These are phyloP conservation scores for Melanophora roralis DNA, from an alignment of 2,888 invertebrate species.

Conservation along the genomic window DNA sequence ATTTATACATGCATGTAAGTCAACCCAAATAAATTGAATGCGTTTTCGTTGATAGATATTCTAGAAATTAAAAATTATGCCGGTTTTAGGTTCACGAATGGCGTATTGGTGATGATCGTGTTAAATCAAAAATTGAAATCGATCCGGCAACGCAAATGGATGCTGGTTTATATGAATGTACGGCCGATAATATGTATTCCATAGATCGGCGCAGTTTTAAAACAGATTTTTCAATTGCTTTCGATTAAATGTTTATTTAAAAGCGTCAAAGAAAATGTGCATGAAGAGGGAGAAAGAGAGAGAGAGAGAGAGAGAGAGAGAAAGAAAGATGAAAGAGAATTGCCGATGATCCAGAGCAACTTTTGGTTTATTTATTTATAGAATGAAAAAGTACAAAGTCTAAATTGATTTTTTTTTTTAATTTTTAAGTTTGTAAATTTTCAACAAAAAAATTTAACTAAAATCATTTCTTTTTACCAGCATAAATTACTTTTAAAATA, in stretches of 20 bases:
- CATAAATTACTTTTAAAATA: background rate
- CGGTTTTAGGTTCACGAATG: constrained; percentile 88
- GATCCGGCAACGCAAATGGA: constrained; percentile 98
- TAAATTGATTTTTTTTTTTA: constrained; percentile 11
- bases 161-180: constrained; percentile 95
- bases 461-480: constrained; percentile 2
- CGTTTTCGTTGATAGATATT: background rate
- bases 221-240: constrained; percentile 94
- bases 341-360: too few relatives aligned
- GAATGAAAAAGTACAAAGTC: constrained; percentile 40
- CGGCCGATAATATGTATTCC: constrained; percentile 95
- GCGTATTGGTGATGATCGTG: constrained; percentile 87
- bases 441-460: constrained; percentile 22
- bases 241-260: constrained; percentile 80
- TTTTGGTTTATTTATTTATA: background rate
- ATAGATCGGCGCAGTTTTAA: constrained; percentile 94
- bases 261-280: too few relatives aligned
- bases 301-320: too few relatives aligned
- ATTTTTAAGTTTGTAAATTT: constrained; percentile 16
- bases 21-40: background rate
- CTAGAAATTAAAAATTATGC: too few relatives aligned
- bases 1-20: constrained; percentile 91
- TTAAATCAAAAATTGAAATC: constrained; percentile 95
- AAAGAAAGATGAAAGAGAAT: too few relatives aligned
- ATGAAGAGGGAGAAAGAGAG: background rate